Evolutionary conservation across 2,113 vertebrate species (phyloP).

Genomic region (Clarias batrachus): DNA sequence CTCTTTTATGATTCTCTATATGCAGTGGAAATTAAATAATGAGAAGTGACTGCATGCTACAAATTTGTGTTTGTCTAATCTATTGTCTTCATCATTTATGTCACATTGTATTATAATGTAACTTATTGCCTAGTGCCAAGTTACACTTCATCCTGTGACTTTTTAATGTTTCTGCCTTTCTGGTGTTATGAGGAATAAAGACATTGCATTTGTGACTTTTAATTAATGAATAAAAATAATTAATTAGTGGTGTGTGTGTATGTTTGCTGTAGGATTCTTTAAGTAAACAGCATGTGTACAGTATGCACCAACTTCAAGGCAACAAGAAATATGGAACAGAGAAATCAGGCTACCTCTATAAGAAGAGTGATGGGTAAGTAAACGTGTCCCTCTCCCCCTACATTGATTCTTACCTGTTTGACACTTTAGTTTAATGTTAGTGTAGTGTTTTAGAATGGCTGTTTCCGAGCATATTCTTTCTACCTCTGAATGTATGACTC

Average conservation of each 20-base stretch:
- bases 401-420: not conserved
- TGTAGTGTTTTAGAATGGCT: not conserved
- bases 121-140: not conserved
- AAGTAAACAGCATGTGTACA: constrained; percentile 66
- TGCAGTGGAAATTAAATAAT: not conserved
- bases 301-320: constrained; percentile 73
- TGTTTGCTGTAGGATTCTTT: constrained; percentile 62
- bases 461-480: not conserved
- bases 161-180: not conserved
- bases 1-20: constrained; percentile 12
- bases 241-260: constrained; percentile 11
- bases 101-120: not conserved
- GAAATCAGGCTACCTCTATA: constrained; percentile 69
- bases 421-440: too few relatives aligned
- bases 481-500: not conserved
- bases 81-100: not conserved
- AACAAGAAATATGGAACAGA: constrained; percentile 72
- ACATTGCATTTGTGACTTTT: not conserved
- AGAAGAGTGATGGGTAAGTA: constrained; percentile 73
- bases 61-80: not conserved
- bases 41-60: not conserved
- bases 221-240: not conserved
- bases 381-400: not conserved
- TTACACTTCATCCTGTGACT: not conserved
- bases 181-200: not conserved